These are phyloP conservation scores for Mycalesis mineus DNA, from an alignment of 2,888 invertebrate genomes.

Conservation along the genomic window DNA sequence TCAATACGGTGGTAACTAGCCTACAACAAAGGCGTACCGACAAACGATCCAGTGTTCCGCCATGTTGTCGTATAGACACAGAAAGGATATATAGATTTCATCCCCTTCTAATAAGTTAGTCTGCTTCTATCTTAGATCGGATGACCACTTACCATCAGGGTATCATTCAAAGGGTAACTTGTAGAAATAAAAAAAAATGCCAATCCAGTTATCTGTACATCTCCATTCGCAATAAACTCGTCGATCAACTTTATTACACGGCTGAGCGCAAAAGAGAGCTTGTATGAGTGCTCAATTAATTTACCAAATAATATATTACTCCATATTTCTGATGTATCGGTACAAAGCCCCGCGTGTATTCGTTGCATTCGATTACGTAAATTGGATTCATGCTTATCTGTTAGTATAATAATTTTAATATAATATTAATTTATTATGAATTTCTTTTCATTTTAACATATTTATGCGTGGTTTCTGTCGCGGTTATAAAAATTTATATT, in stretches of 20 bases:
- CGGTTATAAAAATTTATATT: too few species aligned
- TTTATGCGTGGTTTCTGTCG: too few species aligned
- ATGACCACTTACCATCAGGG: too few species aligned
- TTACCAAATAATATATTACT: slow-evolving; percentile 10
- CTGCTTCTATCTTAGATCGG: too few species aligned
- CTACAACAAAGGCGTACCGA: too few species aligned
- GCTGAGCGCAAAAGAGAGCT: slow-evolving; percentile 5
- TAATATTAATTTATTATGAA: background rate
- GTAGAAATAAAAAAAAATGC: too few species aligned
- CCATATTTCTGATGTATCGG: slow-evolving; percentile 17
- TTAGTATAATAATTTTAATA: background rate
- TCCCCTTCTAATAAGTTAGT: too few species aligned
- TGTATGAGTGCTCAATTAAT: slow-evolving; percentile 12
- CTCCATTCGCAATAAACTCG: background rate
- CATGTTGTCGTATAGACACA: too few species aligned
- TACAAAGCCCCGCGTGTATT: slow-evolving; percentile 4
- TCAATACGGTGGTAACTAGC: too few species aligned
- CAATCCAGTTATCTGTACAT: background rate
- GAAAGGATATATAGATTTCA: too few species aligned
- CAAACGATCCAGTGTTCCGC: too few species aligned
- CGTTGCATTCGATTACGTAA: slow-evolving; percentile 8
- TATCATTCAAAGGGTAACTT: too few species aligned
- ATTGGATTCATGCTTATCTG: slow-evolving; percentile 1
- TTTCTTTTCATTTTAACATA: background rate
- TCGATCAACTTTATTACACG: background rate